Conservation (phyloP, 2,113 vertebrate species). For the Centropristis striata region DNA sequence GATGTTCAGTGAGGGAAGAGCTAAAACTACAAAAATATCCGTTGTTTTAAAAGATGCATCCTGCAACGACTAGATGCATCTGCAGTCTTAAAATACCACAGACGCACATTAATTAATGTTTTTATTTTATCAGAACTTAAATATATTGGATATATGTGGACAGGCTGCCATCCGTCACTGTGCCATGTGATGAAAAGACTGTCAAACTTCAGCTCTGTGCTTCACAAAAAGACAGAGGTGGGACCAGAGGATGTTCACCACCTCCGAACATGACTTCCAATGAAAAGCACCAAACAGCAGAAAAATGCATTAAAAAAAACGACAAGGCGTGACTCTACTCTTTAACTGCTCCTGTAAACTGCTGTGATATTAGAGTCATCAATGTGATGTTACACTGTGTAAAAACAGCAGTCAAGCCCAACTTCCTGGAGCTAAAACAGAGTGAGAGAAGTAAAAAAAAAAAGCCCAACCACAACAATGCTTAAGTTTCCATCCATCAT, state of each 20-base stretch:
- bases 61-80: too few relatives aligned
- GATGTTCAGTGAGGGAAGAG: too few relatives aligned
- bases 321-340: too few relatives aligned
- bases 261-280: background rate
- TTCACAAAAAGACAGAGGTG: too few relatives aligned
- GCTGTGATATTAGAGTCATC: background rate
- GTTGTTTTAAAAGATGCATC: too few relatives aligned
- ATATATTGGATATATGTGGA: too few relatives aligned
- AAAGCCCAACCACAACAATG: constrained; percentile 30
- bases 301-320: background rate
- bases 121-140: background rate
- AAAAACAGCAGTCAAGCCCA: accelerated
- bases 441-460: background rate
- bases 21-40: too few relatives aligned
- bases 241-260: background rate
- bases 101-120: background rate
- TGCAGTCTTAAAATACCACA: too few relatives aligned
- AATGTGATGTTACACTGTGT: background rate
- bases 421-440: background rate
- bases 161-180: too few relatives aligned
- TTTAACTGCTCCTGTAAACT: background rate
- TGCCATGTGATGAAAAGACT: too few relatives aligned
- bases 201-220: background rate
- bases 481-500: constrained; percentile 39
- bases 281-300: background rate